Conservation (phyloP, 2,113 vertebrate species). For the Tetrax tetrax region DNA sequence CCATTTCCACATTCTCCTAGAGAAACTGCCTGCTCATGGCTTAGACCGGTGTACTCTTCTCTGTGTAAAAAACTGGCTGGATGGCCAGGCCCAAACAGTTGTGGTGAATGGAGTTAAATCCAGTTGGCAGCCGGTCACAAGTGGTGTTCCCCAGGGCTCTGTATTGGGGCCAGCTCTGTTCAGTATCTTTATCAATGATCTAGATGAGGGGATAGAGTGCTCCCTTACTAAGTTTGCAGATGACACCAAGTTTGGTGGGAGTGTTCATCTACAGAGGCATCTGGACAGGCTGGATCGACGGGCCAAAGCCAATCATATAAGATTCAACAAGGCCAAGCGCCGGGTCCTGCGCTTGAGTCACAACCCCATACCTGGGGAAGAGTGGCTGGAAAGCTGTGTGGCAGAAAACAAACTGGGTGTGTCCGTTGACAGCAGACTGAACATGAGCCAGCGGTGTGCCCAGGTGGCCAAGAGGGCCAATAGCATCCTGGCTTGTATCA, state of each 20-base stretch:
- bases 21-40: background rate
- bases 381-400: background rate
- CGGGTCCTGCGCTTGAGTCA: background rate
- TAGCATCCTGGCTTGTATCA: background rate
- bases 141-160: too few relatives aligned
- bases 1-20: background rate
- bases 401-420: too few relatives aligned
- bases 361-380: background rate
- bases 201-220: too few relatives aligned
- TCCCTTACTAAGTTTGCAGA: background rate
- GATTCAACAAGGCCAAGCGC: background rate
- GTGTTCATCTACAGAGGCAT: background rate
- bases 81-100: background rate
- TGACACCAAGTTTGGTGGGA: rapidly evolving
- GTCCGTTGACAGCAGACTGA: background rate
- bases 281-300: background rate
- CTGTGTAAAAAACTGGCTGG: too few relatives aligned
- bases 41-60: rapidly evolving
- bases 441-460: background rate
- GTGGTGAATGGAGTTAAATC: background rate
- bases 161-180: too few relatives aligned
- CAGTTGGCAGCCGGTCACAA: too few relatives aligned
- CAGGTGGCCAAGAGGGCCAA: background rate
- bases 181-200: too few relatives aligned
- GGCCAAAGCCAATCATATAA: rapidly evolving